A percentile compares a stretch with the other conserved stretches of the same genome.
phyloP scores from a whole-genome alignment of 2,888 invertebrate species.

The Actias luna region DNA sequence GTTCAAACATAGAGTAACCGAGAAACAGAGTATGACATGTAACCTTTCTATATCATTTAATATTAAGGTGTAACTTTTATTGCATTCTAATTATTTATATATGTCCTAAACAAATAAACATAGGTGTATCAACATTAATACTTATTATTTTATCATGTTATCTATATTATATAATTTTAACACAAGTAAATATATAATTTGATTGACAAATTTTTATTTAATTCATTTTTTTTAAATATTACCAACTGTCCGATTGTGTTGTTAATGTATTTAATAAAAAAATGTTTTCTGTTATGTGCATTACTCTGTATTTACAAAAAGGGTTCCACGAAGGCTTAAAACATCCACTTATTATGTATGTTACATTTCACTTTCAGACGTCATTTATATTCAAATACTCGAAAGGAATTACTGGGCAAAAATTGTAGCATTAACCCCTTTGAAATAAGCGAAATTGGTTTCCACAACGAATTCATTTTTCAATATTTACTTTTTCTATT shows the following conservation, averaged over 20 bases:
- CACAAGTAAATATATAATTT: not conserved
- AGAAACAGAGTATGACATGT: slow-evolving; percentile 6
- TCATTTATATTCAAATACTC: slow-evolving; percentile 82
- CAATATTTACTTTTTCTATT: slow-evolving; percentile 40
- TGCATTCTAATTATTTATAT: not conserved
- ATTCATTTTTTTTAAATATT: not conserved
- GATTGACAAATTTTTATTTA: not conserved
- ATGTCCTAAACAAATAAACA: too few relatives aligned
- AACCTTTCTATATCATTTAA: not conserved
- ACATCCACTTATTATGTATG: slow-evolving; percentile 83
- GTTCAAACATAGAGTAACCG: slow-evolving; percentile 52
- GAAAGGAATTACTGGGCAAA: slow-evolving; percentile 80
- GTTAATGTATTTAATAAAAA: too few relatives aligned
- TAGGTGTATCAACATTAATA: not conserved
- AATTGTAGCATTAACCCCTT: slow-evolving; percentile 77
- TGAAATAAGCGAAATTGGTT: slow-evolving; percentile 73
- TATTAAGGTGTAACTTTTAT: not conserved
- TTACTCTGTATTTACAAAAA: slow-evolving; percentile 73
- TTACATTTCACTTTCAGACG: slow-evolving; percentile 82
- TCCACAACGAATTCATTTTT: slow-evolving; percentile 57
- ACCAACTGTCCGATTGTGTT: too few relatives aligned
- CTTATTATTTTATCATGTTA: not conserved
- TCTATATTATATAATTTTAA: not conserved
- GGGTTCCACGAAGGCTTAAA: slow-evolving; percentile 80
- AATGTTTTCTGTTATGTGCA: slow-evolving; percentile 27